phyloP scores from a whole-genome alignment of 2,888 invertebrate species.

The Camptogramma bilineatum region DNA sequence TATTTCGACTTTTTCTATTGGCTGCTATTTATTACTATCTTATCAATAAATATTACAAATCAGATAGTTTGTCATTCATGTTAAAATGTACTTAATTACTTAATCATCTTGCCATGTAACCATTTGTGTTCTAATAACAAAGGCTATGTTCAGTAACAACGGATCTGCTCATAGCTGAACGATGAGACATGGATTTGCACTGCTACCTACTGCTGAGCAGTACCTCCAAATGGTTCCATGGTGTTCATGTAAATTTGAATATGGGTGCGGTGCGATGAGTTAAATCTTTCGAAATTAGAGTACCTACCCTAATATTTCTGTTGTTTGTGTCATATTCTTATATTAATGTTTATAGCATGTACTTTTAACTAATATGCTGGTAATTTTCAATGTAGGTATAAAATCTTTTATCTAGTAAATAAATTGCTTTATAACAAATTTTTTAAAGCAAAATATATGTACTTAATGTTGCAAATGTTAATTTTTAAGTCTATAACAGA shows the following conservation, averaged over 20 bases:
- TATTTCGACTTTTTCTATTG: constrained; percentile 71
- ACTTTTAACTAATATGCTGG: constrained; percentile 51
- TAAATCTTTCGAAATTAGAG: constrained; percentile 45
- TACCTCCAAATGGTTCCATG: constrained; percentile 58
- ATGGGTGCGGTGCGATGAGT: constrained; percentile 73
- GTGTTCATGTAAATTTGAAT: constrained; percentile 40
- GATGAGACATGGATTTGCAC: constrained; percentile 21
- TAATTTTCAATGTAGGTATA: constrained; percentile 47
- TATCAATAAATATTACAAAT: constrained; percentile 52
- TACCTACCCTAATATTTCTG: constrained; percentile 38
- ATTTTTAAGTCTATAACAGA: constrained; percentile 45
- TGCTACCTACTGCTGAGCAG: constrained; percentile 20
- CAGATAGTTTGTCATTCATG: constrained; percentile 47
- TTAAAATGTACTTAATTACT: constrained; percentile 41
- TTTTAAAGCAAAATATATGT: constrained; percentile 39
- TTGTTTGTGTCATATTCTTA: constrained; percentile 38
- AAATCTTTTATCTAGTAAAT: constrained; percentile 40
- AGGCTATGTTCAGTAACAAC: constrained; percentile 33
- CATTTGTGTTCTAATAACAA: constrained; percentile 37
- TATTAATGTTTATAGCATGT: constrained; percentile 48
- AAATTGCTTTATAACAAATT: constrained; percentile 43
- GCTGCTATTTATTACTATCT: constrained; percentile 67
- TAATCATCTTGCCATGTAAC: constrained; percentile 38
- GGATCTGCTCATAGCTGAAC: constrained; percentile 15
- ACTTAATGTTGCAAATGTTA: constrained; percentile 45